These are phyloP conservation scores for Polyommatus iphigenia DNA, from an alignment of 2,888 invertebrate genomes.

Conservation along the genomic window DNA sequence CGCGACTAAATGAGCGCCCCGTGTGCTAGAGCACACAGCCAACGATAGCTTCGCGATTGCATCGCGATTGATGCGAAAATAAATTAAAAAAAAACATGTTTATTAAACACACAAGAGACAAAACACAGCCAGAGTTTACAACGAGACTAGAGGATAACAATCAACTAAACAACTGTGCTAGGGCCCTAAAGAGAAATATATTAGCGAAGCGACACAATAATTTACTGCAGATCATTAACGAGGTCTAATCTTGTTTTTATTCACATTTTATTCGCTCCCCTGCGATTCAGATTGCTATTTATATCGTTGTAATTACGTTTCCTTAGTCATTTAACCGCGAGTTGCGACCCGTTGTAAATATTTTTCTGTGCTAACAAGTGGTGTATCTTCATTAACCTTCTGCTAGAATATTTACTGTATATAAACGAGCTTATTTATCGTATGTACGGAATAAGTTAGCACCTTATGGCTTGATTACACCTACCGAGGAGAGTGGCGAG, in stretches of 20 bases:
- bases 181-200: neutral
- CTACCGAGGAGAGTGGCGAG: no score
- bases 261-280: neutral
- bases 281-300: slow-evolving; percentile 9
- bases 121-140: no score
- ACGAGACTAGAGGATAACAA: no score
- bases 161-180: no score
- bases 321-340: neutral
- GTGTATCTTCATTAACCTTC: neutral
- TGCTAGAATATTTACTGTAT: neutral
- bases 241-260: neutral
- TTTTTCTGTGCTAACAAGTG: slow-evolving; percentile 12
- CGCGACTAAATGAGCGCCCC: no score
- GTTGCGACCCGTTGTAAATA: slow-evolving; percentile 16
- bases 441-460: neutral
- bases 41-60: no score
- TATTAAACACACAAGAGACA: no score
- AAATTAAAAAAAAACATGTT: no score
- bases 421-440: neutral
- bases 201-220: slow-evolving; percentile 7
- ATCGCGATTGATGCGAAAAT: no score
- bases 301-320: slow-evolving; percentile 11
- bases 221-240: slow-evolving; percentile 13
- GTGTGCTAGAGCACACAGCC: no score
- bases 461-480: neutral